Conservation (phyloP, 2,888 invertebrate genomes). For the Gastrophysa polygoni region DNA sequence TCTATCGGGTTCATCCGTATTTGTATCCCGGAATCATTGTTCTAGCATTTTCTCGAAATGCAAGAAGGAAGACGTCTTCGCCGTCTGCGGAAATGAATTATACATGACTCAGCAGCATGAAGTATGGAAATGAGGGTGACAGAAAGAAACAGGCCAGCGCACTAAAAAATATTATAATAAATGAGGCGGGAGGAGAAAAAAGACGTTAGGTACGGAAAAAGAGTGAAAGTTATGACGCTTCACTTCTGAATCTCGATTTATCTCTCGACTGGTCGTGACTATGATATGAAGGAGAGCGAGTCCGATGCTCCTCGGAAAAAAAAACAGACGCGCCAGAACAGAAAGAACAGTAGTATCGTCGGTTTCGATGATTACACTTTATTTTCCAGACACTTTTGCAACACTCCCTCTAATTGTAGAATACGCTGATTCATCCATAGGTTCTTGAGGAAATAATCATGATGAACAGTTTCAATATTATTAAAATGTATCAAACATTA, state of each 20-base stretch:
- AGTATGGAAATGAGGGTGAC: constrained; percentile 55
- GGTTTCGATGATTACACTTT: too few species aligned
- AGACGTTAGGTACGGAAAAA: constrained; percentile 16
- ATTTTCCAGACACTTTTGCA: too few species aligned
- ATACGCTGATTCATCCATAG: too few species aligned
- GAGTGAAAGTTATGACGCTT: constrained; percentile 18
- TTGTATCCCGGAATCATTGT: too few species aligned
- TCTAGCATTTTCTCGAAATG: constrained; percentile 21
- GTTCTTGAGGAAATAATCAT: too few species aligned
- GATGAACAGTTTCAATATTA: too few species aligned
- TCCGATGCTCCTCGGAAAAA: too few species aligned
- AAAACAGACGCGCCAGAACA: too few species aligned
- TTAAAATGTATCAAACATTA: too few species aligned
- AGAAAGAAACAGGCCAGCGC: constrained; percentile 38
- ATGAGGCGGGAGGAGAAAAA: constrained; percentile 30
- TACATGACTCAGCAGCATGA: constrained; percentile 56
- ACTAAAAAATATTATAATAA: constrained; percentile 37
- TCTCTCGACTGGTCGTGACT: background rate
- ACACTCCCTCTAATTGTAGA: too few species aligned
- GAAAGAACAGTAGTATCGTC: too few species aligned
- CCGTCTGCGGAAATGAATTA: constrained; percentile 53
- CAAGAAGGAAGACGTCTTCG: constrained; percentile 40
- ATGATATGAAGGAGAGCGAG: background rate
- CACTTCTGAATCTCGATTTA: background rate
- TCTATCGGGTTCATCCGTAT: too few species aligned